Evolutionary conservation across 2,797 vertebrate species (phyloP), one percentile per base, ranked within the genome.

Genomic region (Pipistrellus nathusii): DNA sequence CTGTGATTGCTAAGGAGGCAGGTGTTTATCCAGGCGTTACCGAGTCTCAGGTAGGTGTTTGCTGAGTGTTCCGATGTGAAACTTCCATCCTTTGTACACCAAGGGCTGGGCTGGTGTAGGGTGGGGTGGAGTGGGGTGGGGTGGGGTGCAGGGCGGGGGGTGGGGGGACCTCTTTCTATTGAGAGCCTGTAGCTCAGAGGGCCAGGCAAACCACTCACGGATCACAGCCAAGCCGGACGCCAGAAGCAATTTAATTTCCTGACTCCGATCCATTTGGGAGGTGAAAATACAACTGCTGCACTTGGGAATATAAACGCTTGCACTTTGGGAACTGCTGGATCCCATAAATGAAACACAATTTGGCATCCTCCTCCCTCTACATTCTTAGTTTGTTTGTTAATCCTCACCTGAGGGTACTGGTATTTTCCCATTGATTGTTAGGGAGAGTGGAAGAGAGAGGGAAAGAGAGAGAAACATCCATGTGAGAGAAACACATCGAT

Each of bases 111-210:
- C 84, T 73, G 64, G 5, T 9, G 44, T 2, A 11, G 44, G 17
- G 23, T 41, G 12, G 46, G 69, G 8, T 7, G 44, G 44, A 44
- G 44, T 68, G 64, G 5, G 17, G 21, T 32, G 15, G 57, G 57
- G 8, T 5, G 35, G 5, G 62, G 27, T 5, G 15, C 0, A 7
- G 48, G 15, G 44, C 9, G 17, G 17, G 53, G 4, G 15, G 0
- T 13, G 57, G 48, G 8, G 44, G 44, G 44, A 2, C 17, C 12
- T 20, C n/a, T n/a, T 75, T 64, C 64, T 44, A 27, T n/a, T 21
- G 75, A 88, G 35, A 62, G 38, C 35, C 6, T 66, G 30, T 55
- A 8, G 6, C 66, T 88, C 72, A 41, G 46, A 76, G 30, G 13
- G 8, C 44, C 2, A 62, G 85, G 38, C 25, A 15, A 59, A 25